Conservation (phyloP, 2,888 invertebrate species). For the Trisateles emortualis region DNA sequence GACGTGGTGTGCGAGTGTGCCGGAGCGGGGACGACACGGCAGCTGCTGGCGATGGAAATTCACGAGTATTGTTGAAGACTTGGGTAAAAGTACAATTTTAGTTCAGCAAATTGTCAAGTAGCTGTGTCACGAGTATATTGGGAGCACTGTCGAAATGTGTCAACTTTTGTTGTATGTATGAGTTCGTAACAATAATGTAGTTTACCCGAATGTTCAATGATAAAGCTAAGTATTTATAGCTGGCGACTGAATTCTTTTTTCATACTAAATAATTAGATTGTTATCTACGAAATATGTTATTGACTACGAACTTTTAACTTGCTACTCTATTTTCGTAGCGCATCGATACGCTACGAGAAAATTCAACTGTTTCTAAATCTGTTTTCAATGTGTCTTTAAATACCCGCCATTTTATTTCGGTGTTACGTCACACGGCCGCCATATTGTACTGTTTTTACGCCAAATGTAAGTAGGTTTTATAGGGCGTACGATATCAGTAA, state of each 20-base stretch:
- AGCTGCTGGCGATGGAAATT: slow-evolving; percentile 13
- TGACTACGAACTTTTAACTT: not conserved
- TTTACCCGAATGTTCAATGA: slow-evolving; percentile 45
- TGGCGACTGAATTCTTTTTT: slow-evolving; percentile 12
- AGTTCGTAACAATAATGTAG: slow-evolving; percentile 2
- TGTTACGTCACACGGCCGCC: not conserved
- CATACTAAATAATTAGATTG: not conserved
- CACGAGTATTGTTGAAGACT: slow-evolving; percentile 34
- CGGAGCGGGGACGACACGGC: slow-evolving; percentile 5
- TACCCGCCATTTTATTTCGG: too few species aligned
- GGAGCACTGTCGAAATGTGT: not conserved
- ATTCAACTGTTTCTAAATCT: too few species aligned
- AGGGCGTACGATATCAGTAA: too few species aligned
- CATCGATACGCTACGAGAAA: not conserved
- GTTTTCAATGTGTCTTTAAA: too few species aligned
- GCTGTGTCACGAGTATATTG: not conserved
- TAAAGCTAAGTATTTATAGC: slow-evolving; percentile 29
- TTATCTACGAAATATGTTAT: slow-evolving; percentile 2
- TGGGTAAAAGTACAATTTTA: slow-evolving; percentile 44
- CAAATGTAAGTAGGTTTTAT: not conserved
- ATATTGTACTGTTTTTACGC: not conserved
- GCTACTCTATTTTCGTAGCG: slow-evolving; percentile 3
- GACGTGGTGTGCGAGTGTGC: slow-evolving; percentile 36
- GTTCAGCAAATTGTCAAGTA: slow-evolving; percentile 16
- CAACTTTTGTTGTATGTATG: not conserved